Evolutionary conservation across 2,888 invertebrate species (phyloP), one percentile per base, ranked within the genome.

Genomic region (Harpalus rufipes): DNA sequence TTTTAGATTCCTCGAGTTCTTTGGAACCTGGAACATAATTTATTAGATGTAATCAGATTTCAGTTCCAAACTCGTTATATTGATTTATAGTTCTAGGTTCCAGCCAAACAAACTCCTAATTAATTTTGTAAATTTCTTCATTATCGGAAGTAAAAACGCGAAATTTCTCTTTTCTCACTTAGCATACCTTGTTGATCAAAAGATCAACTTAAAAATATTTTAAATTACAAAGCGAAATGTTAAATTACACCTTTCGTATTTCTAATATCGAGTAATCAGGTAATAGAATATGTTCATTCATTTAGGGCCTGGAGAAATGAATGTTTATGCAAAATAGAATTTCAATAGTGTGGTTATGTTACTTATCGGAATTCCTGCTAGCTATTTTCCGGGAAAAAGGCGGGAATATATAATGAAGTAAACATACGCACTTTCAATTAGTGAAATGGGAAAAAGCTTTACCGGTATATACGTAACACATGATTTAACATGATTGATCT

Each of bases 401-500:
- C 44, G 16, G 72, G 72, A 74, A 74, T 74, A 10, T 44, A 18
- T 74, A 74, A 74, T 74, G 14, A 74, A 18, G 41, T 74, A 41
- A 74, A 74, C 18, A 74, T 18, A 74, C 41, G 41, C 68, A 68
- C 39, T 68, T 68, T 68, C 72, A 44, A 44, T 44, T 44, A 44
- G 44, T 18, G 41, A 39, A 41, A 39, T 14, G 41, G 32, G 21
- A 25, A 63, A 25, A 39, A 39, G 25, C 68, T 32, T 25, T 74
- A 18, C 44, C 72, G 72, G 72, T 44, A 74, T 5, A 68, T 44
- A 74, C 72, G 72, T 74, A 74, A 74, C 41, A 74, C 44, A 39
- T 32, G 39, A 39, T 68, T 68, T 39, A 68, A 68, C 39, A 10
- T 10, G 2, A 51, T 51, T 51, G 44, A 51, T 12, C 44, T 10